Percentiles rank a stretch among this genome's conserved stretches.
phyloP scores from a whole-genome alignment of 2,113 vertebrate genomes.

The Misgurnus mizolepis region DNA sequence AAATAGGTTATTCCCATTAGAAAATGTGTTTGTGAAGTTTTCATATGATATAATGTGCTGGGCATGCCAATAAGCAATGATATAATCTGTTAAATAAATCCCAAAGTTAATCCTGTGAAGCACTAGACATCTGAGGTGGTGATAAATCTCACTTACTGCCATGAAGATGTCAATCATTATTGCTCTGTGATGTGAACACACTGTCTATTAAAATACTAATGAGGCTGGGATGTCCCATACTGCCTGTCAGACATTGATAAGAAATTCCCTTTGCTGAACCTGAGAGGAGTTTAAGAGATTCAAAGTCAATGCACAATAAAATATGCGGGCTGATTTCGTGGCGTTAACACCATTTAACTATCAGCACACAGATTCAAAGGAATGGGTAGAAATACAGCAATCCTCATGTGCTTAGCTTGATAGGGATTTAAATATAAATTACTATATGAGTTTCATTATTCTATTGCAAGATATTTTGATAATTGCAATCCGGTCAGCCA shows the following conservation, averaged over 20 bases:
- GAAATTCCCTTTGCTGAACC: neutral
- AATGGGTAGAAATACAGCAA: too few species aligned
- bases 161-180: constrained; percentile 60
- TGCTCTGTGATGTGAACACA: constrained; percentile 10
- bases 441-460: too few species aligned
- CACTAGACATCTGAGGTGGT: neutral
- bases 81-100: constrained; percentile 15
- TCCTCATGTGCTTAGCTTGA: too few species aligned
- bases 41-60: neutral
- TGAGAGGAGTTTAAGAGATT: neutral
- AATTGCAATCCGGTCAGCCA: too few species aligned
- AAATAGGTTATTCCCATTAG: neutral
- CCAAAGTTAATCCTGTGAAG: neutral
- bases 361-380: too few species aligned
- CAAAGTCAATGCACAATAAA: neutral
- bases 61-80: neutral
- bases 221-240: constrained; percentile 4
- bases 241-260: constrained; percentile 55
- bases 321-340: neutral
- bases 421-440: too few species aligned
- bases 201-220: constrained; percentile 42
- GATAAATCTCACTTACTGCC: constrained; percentile 31
- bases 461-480: too few species aligned
- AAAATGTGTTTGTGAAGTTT: neutral
- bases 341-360: too few species aligned